Evolutionary conservation across 2,888 invertebrate species (phyloP), one percentile per base, ranked within the genome.

Genomic region (Ophraella communa): DNA sequence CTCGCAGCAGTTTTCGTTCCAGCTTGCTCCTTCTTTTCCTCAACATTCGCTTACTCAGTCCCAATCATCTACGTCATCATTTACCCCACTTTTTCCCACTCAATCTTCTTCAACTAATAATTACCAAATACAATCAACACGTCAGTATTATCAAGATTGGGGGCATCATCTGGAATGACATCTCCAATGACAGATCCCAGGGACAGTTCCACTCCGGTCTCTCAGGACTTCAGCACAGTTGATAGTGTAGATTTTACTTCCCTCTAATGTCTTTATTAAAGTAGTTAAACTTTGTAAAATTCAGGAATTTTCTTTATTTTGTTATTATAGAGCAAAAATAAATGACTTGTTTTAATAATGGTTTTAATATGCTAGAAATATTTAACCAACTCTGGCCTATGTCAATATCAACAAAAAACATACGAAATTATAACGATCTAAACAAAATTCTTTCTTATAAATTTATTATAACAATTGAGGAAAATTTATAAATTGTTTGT

Each of bases 21-120:
- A 30, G 8, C 30, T 30, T 30, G n/a, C n/a, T n/a, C n/a, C n/a
- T 24, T 24, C 24, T 24, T 24, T 24, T 24, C 24, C 39, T 54
- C 54, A 54, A 54, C 54, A 54, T 35, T 54, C 54, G 54, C 54
- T 54, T 54, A 54, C 54, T 39, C 54, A 54, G 54, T 54, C 54
- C 24, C 42, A 55, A 55, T 44, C 55, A 55, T 39, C 55, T 39
- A 42, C 39, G 42, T 23, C 55, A 55, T 44, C 30, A 30, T 54
- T 54, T 35, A 54, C 54, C 42, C 55, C 39, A 42, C 55, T 55
- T 55, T 55, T 42, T 42, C 42, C 55, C 44, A 54, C 54, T 54
- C 54, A 54, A 54, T 54, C 21, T 54, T 54, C 54, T 54, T 54
- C 54, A 39, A 54, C 54, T 54, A 54, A n/a, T n/a, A n/a, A n/a